Conservation (phyloP, 2,797 vertebrate species). For the Pseudomugil gertrudae region DNA sequence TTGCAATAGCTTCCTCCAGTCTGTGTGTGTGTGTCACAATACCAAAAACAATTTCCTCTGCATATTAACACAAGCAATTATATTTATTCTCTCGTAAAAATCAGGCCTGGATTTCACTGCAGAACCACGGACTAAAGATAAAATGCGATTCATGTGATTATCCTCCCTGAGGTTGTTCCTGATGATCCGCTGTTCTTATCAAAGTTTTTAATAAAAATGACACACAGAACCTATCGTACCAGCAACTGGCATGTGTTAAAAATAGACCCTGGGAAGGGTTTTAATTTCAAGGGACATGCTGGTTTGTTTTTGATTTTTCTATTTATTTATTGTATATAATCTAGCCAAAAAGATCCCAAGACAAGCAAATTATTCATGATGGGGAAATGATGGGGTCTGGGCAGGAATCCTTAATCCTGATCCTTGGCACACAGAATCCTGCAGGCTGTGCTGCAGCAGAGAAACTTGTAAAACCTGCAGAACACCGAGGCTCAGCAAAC, state of each 20-base stretch:
- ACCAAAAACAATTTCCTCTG: slow-evolving; percentile 29
- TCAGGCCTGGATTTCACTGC: slow-evolving; percentile 34
- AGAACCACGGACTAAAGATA: slow-evolving; percentile 24
- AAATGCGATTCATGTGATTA: slow-evolving; percentile 21
- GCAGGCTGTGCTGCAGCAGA: too few species aligned
- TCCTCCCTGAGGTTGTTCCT: slow-evolving; percentile 39
- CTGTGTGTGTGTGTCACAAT: slow-evolving; percentile 1
- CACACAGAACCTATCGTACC: slow-evolving; percentile 7
- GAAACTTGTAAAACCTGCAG: too few species aligned
- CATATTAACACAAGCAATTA: slow-evolving; percentile 36
- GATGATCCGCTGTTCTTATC: slow-evolving; percentile 49
- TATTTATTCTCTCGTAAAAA: slow-evolving; percentile 32
- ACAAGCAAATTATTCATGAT: too few species aligned
- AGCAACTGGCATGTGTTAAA: slow-evolving; percentile 7
- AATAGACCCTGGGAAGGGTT: slow-evolving; percentile 9
- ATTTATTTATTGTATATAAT: not conserved
- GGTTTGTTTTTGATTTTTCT: not conserved
- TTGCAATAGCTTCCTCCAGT: slow-evolving; percentile 29
- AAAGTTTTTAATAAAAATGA: slow-evolving; percentile 25
- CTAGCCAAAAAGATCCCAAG: not conserved
- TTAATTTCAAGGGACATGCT: not conserved
- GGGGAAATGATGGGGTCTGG: too few species aligned
- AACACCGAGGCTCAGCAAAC: too few species aligned
- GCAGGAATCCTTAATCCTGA: too few species aligned
- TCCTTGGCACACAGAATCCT: too few species aligned